These are phyloP conservation scores for Peucedramus taeniatus DNA, from an alignment of 2,113 vertebrate species.

Conservation along the genomic window DNA sequence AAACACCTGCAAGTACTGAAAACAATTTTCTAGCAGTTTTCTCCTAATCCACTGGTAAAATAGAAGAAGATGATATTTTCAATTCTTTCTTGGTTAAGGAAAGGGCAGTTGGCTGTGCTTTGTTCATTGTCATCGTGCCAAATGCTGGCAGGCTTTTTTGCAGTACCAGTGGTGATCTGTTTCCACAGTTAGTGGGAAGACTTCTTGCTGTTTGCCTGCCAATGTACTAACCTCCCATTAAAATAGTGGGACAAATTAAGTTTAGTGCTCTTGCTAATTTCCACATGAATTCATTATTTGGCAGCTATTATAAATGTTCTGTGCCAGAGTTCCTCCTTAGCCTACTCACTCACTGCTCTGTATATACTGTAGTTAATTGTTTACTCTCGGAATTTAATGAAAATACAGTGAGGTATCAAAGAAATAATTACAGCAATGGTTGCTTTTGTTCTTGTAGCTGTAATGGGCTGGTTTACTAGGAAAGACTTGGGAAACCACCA, in stretches of 20 bases:
- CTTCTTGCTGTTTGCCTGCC: not conserved
- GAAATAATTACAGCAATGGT: not conserved
- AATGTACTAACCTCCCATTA: not conserved
- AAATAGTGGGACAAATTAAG: not conserved
- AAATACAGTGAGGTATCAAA: not conserved
- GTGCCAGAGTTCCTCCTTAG: not conserved
- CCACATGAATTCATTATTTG: not conserved
- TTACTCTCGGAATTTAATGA: not conserved
- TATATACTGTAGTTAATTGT: not conserved
- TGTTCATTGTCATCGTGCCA: fast-evolving
- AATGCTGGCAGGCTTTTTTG: not conserved
- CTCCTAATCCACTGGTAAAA: not conserved
- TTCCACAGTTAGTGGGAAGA: not conserved
- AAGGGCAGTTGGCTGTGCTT: not conserved
- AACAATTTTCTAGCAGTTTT: not conserved
- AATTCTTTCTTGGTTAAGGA: not conserved
- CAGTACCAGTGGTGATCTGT: not conserved
- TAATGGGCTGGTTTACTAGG: not conserved
- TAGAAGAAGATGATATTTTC: not conserved
- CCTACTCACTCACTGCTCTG: not conserved
- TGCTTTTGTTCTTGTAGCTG: not conserved
- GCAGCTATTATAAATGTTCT: not conserved
- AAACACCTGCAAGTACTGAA: not conserved
- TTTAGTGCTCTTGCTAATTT: not conserved
- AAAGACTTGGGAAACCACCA: not conserved